Evolutionary conservation across 2,797 vertebrate genomes (phyloP).

Genomic region (Arremon brunneinucha): DNA sequence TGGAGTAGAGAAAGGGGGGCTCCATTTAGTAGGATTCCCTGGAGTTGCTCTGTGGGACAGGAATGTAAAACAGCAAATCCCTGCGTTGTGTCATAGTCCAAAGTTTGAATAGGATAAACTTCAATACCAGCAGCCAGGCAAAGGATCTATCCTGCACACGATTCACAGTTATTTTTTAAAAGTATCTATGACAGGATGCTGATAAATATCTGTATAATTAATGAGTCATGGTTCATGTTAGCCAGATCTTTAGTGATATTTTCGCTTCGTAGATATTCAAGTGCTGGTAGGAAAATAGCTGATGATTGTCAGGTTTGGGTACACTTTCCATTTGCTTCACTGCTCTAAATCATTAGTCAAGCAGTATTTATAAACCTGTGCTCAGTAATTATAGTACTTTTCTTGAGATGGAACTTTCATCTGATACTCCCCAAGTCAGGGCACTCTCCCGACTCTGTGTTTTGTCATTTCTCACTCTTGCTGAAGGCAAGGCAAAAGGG

Average conservation of each 20-base stretch:
- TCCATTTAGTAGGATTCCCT: neutral
- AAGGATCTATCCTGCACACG: neutral
- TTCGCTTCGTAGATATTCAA: neutral
- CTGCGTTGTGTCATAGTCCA: neutral
- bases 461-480: neutral
- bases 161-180: neutral
- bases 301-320: slow-evolving; percentile 23
- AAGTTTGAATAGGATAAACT: neutral
- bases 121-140: neutral
- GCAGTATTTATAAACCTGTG: neutral
- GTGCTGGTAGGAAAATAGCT: neutral
- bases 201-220: slow-evolving; percentile 49
- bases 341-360: slow-evolving; percentile 40
- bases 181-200: slow-evolving; percentile 26
- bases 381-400: neutral
- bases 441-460: neutral
- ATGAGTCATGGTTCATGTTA: slow-evolving; percentile 8
- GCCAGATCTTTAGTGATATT: neutral
- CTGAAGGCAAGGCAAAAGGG: neutral
- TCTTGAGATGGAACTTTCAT: neutral
- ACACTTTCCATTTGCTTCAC: neutral
- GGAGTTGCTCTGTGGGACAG: neutral
- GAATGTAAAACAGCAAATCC: neutral
- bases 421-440: neutral
- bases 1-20: neutral